Percentiles rank a stretch among this genome's conserved stretches.
Evolutionary conservation across 2,113 vertebrate species (phyloP).

Genomic region (Bufo bufo): DNA sequence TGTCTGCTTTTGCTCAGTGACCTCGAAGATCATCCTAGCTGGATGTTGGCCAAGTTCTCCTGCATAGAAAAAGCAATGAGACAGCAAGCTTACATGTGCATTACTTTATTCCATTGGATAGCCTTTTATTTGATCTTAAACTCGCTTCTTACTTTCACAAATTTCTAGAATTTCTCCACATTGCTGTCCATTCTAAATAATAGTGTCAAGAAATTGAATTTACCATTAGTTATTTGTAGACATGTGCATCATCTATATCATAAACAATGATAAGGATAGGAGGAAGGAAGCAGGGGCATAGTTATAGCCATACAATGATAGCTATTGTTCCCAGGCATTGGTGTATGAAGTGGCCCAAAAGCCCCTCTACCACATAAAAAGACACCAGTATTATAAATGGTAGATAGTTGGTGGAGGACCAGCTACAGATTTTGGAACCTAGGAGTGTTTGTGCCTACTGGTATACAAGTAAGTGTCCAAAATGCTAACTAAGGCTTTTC

Average conservation of each 20-base stretch:
- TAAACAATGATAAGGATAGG: background rate
- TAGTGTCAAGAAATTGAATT: background rate
- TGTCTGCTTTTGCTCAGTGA: conserved; percentile 55
- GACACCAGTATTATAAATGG: background rate
- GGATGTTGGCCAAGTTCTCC: conserved; percentile 17
- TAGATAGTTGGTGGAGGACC: no score
- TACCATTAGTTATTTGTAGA: background rate
- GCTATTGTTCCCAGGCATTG: background rate
- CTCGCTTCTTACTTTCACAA: background rate
- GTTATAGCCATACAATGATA: no score
- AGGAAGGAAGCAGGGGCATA: background rate
- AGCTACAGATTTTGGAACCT: no score
- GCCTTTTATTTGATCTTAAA: background rate
- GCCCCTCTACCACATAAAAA: background rate
- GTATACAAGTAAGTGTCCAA: no score
- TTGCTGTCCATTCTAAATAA: background rate
- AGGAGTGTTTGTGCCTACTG: no score
- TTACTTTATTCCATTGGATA: conserved; percentile 13
- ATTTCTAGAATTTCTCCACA: background rate
- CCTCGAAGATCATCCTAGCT: conserved; percentile 41
- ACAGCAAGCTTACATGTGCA: background rate
- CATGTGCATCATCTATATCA: background rate
- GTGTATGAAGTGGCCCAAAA: background rate
- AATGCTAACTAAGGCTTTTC: no score
- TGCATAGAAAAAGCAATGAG: background rate